Percentiles rank a stretch among this genome's conserved stretches.
These are phyloP conservation scores for Sprattus sprattus DNA, from an alignment of 2,113 vertebrate genomes.

Conservation along the genomic window DNA sequence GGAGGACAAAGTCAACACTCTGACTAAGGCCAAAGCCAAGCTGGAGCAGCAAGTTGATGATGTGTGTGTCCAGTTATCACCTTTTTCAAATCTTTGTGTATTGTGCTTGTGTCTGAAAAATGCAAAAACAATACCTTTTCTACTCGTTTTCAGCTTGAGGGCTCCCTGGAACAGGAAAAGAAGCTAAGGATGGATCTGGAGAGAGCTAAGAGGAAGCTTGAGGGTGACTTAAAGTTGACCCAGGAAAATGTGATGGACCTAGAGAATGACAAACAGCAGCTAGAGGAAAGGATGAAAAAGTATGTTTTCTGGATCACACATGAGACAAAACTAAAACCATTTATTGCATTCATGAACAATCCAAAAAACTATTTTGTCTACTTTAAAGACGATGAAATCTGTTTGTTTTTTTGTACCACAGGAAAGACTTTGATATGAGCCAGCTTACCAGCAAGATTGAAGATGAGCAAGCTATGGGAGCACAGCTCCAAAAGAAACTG, in stretches of 20 bases:
- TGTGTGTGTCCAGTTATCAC: slow-evolving; percentile 41
- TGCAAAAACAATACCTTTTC: neutral
- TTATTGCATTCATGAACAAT: slow-evolving; percentile 62
- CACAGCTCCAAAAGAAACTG: slow-evolving; percentile 85
- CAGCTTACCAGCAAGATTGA: slow-evolving; percentile 71
- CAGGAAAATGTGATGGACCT: no score
- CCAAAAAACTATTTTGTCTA: slow-evolving; percentile 60
- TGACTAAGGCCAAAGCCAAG: no score
- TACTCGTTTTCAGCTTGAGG: slow-evolving; percentile 61
- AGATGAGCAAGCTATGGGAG: slow-evolving; percentile 78
- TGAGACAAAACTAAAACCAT: slow-evolving; percentile 74
- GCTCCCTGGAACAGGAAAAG: slow-evolving; percentile 74
- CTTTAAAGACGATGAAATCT: neutral
- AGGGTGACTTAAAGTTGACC: no score
- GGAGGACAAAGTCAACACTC: no score
- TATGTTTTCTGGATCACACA: slow-evolving; percentile 38
- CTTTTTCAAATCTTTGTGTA: no score
- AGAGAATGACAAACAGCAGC: no score
- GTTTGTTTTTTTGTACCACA: no score
- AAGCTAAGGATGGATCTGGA: slow-evolving; percentile 73
- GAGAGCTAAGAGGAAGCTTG: no score
- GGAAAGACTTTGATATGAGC: no score
- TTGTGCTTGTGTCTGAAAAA: neutral
- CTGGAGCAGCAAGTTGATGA: slow-evolving; percentile 63
- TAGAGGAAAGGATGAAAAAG: no score